Evolutionary conservation across 2,797 vertebrate species (phyloP).

Genomic region (Sylvia borin): DNA sequence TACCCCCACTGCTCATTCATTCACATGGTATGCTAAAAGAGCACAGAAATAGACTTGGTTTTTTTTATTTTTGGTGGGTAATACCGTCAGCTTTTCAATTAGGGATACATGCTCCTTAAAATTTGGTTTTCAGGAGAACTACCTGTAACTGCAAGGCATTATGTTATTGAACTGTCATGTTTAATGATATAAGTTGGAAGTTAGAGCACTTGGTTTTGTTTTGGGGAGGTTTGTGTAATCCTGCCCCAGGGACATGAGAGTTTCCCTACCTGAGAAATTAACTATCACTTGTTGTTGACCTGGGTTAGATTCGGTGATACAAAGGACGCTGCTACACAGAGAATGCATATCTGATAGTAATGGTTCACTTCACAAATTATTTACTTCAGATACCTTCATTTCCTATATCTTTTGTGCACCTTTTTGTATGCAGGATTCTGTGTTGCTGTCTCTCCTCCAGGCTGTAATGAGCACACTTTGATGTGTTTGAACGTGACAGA

Average conservation of each 20-base stretch:
- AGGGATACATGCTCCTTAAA: background rate
- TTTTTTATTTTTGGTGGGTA: background rate
- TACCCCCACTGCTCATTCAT: background rate
- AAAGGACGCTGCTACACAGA: background rate
- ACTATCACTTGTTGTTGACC: background rate
- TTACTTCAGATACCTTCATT: background rate
- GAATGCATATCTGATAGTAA: accelerated
- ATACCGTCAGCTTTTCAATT: background rate
- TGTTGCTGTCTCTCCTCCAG: accelerated
- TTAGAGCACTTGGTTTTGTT: background rate
- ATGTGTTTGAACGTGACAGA: background rate
- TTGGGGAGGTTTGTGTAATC: background rate
- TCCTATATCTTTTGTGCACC: background rate
- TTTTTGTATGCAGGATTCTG: background rate
- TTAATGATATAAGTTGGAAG: background rate
- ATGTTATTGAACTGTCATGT: background rate
- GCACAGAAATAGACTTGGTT: background rate
- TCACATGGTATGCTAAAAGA: background rate
- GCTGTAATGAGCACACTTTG: background rate
- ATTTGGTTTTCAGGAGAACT: background rate
- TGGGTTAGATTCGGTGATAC: accelerated
- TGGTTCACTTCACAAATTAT: background rate
- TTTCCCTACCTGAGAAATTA: background rate
- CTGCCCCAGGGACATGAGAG: background rate
- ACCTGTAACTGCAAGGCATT: background rate